Evolutionary conservation across 37 sponge, comb jelly and placozoan genomes (phyloP), one percentile per base, ranked within the genome.

Genomic region (Halichondria panicea): DNA sequence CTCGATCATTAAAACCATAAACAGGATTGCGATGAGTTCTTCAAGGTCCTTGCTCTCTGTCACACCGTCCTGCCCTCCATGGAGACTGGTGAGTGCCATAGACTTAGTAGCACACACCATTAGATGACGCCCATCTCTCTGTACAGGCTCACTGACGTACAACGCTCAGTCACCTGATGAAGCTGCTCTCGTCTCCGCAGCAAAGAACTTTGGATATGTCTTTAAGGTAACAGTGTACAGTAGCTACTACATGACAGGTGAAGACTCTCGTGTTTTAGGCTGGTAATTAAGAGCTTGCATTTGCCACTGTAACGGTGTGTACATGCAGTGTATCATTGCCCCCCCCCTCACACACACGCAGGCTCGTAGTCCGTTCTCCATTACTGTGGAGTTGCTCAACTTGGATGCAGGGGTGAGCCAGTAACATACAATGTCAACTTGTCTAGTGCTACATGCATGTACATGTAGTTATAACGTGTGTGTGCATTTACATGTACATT

Each of bases 91-190:
- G 73, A 12, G 30, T 36, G 35, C n/a, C n/a, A n/a, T n/a, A n/a
- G n/a, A n/a, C n/a, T n/a, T n/a, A n/a, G n/a, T n/a, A n/a, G 27
- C 60, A 58, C n/a, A 27, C 27, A n/a, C n/a, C 7, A 9, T 36
- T 33, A 13, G 4, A 69, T 69, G 44, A 4, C 11, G 11, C 12
- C 24, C n/a, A 12, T 30, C 9, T 25, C 8, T 52, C 9, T 48
- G 55, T 42, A 56, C 21, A 84, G 87, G 82, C 15, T 61, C 34
- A 22, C 79, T 97, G 53, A 13, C 33, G 45, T 98, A 95, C 78
- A 93, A 95, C 38, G 95, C 99, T 34, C 99, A 98, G 93, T 95
- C 96, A 22, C 99, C 99, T 13, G 99, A 98, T 81, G 99, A 98
- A 68, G 99, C 85, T 43, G 99, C 99, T 33, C 91, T 98, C 2